Evolutionary conservation across 2,797 vertebrate genomes (phyloP).

Genomic region (Saguinus oedipus): DNA sequence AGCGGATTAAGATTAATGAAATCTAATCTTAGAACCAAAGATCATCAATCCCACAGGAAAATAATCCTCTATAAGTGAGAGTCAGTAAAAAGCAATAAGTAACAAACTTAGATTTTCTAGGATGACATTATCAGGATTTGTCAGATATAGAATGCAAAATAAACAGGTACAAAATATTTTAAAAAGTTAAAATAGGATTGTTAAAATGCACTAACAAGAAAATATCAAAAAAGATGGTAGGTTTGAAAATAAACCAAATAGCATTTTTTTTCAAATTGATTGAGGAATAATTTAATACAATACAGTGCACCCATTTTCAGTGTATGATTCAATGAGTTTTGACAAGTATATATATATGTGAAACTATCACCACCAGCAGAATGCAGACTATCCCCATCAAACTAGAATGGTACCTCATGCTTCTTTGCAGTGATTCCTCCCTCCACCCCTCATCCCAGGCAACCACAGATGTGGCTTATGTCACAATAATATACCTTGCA

Average conservation of each 20-base stretch:
- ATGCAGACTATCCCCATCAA: background rate
- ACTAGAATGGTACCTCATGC: background rate
- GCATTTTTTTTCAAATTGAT: background rate
- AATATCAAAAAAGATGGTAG: background rate
- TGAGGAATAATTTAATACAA: background rate
- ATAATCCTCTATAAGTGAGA: background rate
- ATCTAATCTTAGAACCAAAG: conserved; percentile 32
- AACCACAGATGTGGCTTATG: background rate
- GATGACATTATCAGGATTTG: background rate
- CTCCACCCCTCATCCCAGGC: background rate
- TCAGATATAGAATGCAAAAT: background rate
- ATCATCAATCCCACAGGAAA: conserved; percentile 27
- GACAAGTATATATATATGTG: background rate
- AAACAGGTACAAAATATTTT: background rate
- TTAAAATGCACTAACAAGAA: conserved; percentile 17
- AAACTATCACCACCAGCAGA: background rate
- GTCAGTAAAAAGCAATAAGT: background rate
- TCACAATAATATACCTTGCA: background rate
- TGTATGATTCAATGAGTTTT: background rate
- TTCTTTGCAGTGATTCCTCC: background rate
- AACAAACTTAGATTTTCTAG: background rate
- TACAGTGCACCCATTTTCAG: background rate
- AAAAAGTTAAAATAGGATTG: background rate
- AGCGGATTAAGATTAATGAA: background rate
- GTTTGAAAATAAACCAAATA: background rate